These are phyloP conservation scores for Poecilia latipinna DNA, from an alignment of 2,113 vertebrate genomes.

Conservation along the genomic window DNA sequence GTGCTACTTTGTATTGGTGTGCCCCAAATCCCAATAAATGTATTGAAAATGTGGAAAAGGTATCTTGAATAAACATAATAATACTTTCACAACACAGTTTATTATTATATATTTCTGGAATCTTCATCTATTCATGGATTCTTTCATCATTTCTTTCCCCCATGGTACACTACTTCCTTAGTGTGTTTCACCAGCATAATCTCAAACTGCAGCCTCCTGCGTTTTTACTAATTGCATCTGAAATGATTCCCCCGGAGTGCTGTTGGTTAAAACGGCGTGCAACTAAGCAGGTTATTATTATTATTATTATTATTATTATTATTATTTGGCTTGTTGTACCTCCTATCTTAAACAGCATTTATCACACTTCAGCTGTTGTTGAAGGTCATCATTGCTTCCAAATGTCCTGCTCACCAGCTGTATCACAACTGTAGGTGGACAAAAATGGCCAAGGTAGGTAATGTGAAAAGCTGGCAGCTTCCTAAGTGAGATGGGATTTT, in stretches of 20 bases:
- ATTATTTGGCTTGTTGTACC: background rate
- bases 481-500: too few relatives aligned
- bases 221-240: conserved; percentile 10
- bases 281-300: background rate
- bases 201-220: background rate
- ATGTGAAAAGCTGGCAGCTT: too few relatives aligned
- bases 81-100: too few relatives aligned
- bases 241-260: conserved; percentile 1
- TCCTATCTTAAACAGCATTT: conserved; percentile 4
- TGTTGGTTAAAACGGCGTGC: background rate
- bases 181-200: background rate
- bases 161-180: background rate
- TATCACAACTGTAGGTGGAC: background rate
- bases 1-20: too few relatives aligned
- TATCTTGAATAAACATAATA: too few relatives aligned
- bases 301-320: background rate
- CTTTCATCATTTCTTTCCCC: background rate
- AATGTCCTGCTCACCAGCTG: background rate
- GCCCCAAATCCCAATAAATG: too few relatives aligned
- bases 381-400: background rate
- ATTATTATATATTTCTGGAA: background rate
- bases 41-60: too few relatives aligned
- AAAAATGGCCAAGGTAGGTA: too few relatives aligned
- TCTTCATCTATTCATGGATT: background rate
- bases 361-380: conserved; percentile 1